phyloP scores from a whole-genome alignment of 2,113 vertebrate genomes.

The Glaucomys volans region DNA sequence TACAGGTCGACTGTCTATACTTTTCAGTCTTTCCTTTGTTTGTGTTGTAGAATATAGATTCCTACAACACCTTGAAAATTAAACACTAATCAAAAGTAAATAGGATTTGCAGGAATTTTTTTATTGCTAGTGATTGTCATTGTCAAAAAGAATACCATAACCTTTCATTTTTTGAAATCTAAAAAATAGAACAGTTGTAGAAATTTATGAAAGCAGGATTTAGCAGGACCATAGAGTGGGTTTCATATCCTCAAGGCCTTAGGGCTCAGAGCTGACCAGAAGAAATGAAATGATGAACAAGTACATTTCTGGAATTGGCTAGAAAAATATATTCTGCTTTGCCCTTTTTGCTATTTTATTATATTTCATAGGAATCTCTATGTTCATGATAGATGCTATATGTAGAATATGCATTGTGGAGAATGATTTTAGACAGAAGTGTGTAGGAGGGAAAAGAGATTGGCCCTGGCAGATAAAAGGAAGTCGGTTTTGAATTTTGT shows the following conservation, averaged over 20 bases:
- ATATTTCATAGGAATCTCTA: background rate
- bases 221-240: background rate
- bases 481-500: background rate
- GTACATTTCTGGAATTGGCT: background rate
- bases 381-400: background rate
- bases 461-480: background rate
- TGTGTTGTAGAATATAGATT: background rate
- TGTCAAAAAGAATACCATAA: background rate
- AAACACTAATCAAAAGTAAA: background rate
- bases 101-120: background rate
- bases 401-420: background rate
- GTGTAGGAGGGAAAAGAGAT: background rate
- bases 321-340: background rate
- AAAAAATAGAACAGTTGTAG: background rate
- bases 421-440: background rate
- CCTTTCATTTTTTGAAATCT: background rate
- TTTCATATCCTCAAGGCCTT: background rate
- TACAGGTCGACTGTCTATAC: background rate
- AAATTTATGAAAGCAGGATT: background rate
- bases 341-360: background rate
- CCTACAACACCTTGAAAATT: background rate
- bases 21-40: background rate
- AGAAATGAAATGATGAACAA: background rate
- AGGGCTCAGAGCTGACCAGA: background rate
- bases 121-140: background rate